A percentile compares a stretch with the other conserved stretches of the same genome.
These are phyloP conservation scores for Dasyurus viverrinus DNA, from an alignment of 2,113 vertebrate genomes.

Conservation along the genomic window DNA sequence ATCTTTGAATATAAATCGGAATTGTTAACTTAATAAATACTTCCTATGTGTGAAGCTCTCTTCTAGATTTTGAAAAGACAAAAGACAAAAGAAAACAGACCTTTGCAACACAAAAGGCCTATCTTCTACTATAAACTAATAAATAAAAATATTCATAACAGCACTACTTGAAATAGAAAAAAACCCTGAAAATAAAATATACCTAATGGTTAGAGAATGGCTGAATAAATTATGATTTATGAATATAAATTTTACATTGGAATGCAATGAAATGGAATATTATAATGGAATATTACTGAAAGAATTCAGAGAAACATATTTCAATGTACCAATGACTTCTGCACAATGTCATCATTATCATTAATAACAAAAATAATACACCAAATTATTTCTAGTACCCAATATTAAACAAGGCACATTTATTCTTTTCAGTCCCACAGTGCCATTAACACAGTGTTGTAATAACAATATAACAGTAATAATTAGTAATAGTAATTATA, in stretches of 20 bases:
- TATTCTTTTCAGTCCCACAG: slow-evolving; percentile 36
- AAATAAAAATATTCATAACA: background rate
- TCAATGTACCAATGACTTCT: slow-evolving; percentile 25
- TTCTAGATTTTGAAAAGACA: background rate
- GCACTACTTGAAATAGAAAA: background rate
- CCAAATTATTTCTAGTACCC: slow-evolving; percentile 30
- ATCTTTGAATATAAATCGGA: background rate
- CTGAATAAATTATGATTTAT: background rate
- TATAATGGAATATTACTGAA: background rate
- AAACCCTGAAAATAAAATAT: slow-evolving; percentile 1
- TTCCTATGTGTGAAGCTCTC: background rate
- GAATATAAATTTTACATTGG: background rate
- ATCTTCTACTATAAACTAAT: background rate
- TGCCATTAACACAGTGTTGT: background rate
- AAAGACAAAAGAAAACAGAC: background rate
- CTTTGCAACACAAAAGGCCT: background rate
- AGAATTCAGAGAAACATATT: background rate
- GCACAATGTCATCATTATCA: slow-evolving; percentile 40
- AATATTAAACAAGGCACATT: background rate
- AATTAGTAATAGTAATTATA: too few species aligned
- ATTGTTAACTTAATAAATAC: background rate
- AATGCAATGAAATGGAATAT: background rate
- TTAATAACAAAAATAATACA: slow-evolving; percentile 28
- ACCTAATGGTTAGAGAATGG: slow-evolving; percentile 28
- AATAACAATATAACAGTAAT: background rate